These are phyloP conservation scores for Equus quagga DNA, from an alignment of 2,113 vertebrate species.

Conservation along the genomic window DNA sequence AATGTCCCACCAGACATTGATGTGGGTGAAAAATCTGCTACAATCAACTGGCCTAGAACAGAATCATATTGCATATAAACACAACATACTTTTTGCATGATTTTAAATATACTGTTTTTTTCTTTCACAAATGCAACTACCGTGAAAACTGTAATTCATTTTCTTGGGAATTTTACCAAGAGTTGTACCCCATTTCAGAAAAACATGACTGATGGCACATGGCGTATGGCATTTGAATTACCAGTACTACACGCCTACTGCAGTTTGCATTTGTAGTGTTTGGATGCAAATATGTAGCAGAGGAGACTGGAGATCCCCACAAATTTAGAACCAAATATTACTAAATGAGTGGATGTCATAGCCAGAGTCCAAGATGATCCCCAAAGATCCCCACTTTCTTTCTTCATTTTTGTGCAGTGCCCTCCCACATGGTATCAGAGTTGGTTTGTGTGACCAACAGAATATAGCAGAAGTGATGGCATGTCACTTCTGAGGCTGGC, in stretches of 20 bases:
- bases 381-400: neutral
- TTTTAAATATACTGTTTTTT: neutral
- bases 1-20: neutral
- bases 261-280: neutral
- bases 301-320: neutral
- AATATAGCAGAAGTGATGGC: neutral
- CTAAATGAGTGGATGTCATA: neutral
- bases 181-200: neutral
- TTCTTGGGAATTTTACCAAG: neutral
- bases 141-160: neutral
- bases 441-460: neutral
- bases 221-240: neutral
- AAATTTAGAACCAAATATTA: neutral
- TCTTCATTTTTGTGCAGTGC: neutral
- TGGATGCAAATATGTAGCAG: neutral
- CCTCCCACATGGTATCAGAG: neutral
- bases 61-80: conserved; percentile 26
- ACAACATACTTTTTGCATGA: neutral
- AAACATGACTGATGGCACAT: neutral
- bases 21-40: neutral
- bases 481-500: neutral
- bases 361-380: neutral
- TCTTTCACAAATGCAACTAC: neutral
- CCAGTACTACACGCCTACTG: neutral
- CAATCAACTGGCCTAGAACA: neutral